Conservation (phyloP, 2,888 invertebrate species). For the Hydrotaea diabolus region DNA sequence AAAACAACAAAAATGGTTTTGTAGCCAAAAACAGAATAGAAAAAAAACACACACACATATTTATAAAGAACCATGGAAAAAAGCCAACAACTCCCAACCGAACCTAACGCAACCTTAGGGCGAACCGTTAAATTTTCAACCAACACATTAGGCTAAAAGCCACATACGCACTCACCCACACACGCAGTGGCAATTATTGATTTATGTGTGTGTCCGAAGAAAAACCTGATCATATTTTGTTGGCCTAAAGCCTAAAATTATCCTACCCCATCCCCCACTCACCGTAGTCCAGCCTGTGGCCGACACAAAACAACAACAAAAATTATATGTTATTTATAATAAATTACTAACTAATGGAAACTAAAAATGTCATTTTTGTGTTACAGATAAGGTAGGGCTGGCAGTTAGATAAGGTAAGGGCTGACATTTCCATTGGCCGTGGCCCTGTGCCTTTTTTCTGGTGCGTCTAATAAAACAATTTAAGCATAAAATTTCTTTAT, state of each 20-base stretch:
- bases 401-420: constrained; percentile 4
- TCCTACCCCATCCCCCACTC: not conserved
- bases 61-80: not conserved
- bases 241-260: constrained; percentile 37
- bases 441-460: not conserved
- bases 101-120: not conserved
- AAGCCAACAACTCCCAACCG: constrained; percentile 7
- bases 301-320: not conserved
- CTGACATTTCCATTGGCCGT: not conserved
- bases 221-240: constrained; percentile 12
- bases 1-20: constrained; percentile 38
- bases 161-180: not conserved
- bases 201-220: constrained; percentile 24
- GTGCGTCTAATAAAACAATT: constrained; percentile 25
- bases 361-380: constrained; percentile 35
- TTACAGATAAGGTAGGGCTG: constrained; percentile 30
- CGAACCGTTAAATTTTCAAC: not conserved
- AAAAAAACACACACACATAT: constrained; percentile 13
- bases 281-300: not conserved
- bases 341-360: constrained; percentile 39
- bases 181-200: constrained; percentile 31
- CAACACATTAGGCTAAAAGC: constrained; percentile 6
- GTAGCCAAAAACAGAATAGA: constrained; percentile 18
- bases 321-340: constrained; percentile 42
- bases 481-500: constrained; percentile 11